Evolutionary conservation across 2,888 invertebrate species (phyloP).

Genomic region (Microctonus brassicae): DNA sequence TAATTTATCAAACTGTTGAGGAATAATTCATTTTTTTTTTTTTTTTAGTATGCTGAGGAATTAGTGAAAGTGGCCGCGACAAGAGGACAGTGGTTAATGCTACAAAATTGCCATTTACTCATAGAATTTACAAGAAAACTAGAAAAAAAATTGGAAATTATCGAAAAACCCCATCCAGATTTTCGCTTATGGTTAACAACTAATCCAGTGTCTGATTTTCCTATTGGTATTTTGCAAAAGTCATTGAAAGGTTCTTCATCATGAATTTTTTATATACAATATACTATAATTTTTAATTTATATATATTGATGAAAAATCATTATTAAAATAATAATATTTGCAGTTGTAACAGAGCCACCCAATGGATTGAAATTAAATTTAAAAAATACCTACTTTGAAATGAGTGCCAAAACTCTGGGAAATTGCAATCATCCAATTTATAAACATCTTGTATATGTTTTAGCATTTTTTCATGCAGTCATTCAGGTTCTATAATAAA

Average conservation of each 20-base stretch:
- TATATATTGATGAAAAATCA: too few relatives aligned
- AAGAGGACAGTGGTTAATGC: constrained; percentile 91
- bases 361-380: constrained; percentile 89
- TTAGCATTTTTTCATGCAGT: constrained; percentile 95
- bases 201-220: constrained; percentile 88
- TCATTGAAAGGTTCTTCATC: constrained; percentile 79
- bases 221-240: constrained; percentile 89
- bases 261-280: too few relatives aligned
- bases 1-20: not conserved
- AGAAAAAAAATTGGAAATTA: constrained; percentile 86
- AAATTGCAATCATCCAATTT: constrained; percentile 81
- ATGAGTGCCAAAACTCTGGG: constrained; percentile 82
- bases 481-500: constrained; percentile 76
- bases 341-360: constrained; percentile 94
- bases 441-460: constrained; percentile 86
- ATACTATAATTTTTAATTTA: too few relatives aligned
- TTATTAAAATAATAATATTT: constrained; percentile 9
- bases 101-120: constrained; percentile 92
- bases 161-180: constrained; percentile 87
- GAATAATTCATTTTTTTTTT: constrained; percentile 43
- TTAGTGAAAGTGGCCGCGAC: constrained; percentile 79
- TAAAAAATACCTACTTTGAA: constrained; percentile 90
- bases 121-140: constrained; percentile 83
- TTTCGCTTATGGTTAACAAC: constrained; percentile 95
- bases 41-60: constrained; percentile 79